Evolutionary conservation across 1,140 invertebrate species (phyloP).

Genomic region (Mya arenaria): DNA sequence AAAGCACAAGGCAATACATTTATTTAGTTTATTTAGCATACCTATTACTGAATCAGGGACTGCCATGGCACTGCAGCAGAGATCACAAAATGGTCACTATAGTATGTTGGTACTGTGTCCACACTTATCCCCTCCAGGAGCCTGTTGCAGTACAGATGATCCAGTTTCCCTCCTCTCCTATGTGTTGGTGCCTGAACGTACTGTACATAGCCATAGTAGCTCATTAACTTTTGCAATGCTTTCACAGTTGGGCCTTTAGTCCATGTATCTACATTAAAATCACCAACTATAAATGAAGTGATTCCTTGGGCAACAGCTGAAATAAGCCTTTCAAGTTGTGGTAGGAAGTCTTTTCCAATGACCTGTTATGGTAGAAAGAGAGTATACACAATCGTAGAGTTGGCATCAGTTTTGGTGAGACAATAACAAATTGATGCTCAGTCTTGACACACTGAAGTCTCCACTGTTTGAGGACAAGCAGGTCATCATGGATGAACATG

Average conservation of each 20-base stretch:
- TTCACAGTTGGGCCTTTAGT: neutral
- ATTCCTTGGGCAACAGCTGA: neutral
- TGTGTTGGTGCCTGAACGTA: neutral
- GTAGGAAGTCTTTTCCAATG: neutral
- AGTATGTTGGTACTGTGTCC: too few species aligned
- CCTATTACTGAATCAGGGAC: too few species aligned
- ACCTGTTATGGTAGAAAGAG: neutral
- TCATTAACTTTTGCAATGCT: neutral
- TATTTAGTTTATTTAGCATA: too few species aligned
- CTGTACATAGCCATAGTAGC: neutral
- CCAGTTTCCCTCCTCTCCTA: constrained; percentile 3
- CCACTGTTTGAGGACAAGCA: neutral
- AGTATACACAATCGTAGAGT: neutral
- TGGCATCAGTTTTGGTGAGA: too few species aligned
- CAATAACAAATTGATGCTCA: too few species aligned
- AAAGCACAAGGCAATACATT: too few species aligned
- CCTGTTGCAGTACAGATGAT: neutral
- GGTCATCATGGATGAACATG: constrained; percentile 1
- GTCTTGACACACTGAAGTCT: neutral
- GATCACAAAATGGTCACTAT: too few species aligned
- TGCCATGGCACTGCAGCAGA: too few species aligned
- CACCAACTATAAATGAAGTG: neutral
- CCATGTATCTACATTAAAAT: constrained; percentile 6
- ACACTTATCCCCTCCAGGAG: too few species aligned
- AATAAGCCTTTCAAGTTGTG: neutral